Percentiles rank a stretch among this genome's conserved stretches.
These are phyloP conservation scores for Salpingus planirostris DNA, from an alignment of 2,888 invertebrate genomes.

Conservation along the genomic window DNA sequence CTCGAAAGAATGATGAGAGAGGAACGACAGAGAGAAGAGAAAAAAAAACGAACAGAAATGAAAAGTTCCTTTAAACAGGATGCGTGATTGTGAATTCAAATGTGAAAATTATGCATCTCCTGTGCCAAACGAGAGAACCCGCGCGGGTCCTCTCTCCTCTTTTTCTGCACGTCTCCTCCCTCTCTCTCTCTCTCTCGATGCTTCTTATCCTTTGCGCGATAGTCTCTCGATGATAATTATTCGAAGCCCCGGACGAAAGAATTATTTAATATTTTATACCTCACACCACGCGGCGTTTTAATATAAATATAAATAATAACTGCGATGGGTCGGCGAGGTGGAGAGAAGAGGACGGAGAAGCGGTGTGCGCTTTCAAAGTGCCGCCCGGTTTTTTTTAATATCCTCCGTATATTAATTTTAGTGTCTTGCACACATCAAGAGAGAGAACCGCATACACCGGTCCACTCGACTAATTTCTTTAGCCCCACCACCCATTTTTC, in stretches of 20 bases:
- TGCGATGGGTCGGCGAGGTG: constrained; percentile 11
- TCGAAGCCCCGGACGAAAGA: constrained; percentile 24
- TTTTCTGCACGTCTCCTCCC: no score
- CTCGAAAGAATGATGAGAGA: no score
- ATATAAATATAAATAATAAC: constrained; percentile 27
- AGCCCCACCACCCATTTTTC: no score
- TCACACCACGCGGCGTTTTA: constrained; percentile 30
- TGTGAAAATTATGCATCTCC: constrained; percentile 38
- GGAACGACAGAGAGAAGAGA: no score
- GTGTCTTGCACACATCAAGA: background rate
- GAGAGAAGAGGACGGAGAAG: no score
- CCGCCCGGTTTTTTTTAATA: constrained; percentile 10
- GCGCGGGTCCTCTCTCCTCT: constrained; percentile 31
- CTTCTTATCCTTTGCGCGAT: no score
- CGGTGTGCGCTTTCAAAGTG: constrained; percentile 7
- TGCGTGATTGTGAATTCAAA: constrained; percentile 35
- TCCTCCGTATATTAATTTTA: constrained; percentile 7
- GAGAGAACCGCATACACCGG: no score
- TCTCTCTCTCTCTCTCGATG: no score
- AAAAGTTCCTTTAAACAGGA: constrained; percentile 27
- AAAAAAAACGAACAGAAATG: no score
- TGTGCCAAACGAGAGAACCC: constrained; percentile 30
- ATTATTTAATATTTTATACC: constrained; percentile 35
- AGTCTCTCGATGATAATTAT: constrained; percentile 39
- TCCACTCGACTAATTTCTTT: no score